Base-by-base conservation (phyloP, 2,797 vertebrate species). In the Acanthurus leucopareius region DNA sequence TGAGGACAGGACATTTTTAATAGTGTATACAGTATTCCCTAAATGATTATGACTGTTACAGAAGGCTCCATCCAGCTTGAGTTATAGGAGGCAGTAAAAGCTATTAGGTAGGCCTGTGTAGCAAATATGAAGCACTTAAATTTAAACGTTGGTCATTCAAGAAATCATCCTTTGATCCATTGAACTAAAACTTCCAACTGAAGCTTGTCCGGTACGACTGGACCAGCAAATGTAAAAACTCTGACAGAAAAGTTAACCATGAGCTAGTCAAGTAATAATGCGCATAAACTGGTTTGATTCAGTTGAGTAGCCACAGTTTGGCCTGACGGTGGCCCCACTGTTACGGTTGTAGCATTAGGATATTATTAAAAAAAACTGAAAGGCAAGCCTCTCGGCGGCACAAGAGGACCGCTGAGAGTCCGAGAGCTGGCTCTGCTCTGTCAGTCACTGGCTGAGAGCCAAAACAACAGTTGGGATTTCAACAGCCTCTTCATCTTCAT, bases 381-480 rank as follows among this genome's bases (percentile, higher is more conserved):
- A 73, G n/a, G 38, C 7, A 14, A 58, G 48, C 40, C 60, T 72
- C 9, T 62, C 44, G 20, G 40, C 16, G 64, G 59, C 68, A 20
- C 22, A 51, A 61, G 35, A 54, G 17, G 53, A 52, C 53, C 15
- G 45, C 52, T 70, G 47, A 52, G 56, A 61, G 57, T 63, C 61
- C 13, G 48, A 53, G 51, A 62, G 32, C 45, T 67, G 49, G 22
- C 51, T 80, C 49, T 20, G 5, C 73, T 77, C 60, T 11, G 48
- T 44, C 71, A 25, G 56, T 51, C 13, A 10, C 35, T 57, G 79
- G 73, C 66, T 28, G 8, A 57, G 8, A 64, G 48, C 63, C 75
- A 79, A 58, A 68, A 48, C 51, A 74, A 52, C 63, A 79, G 65
- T 45, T 52, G 19, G 65, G 32, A 20, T 71, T 80, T 20, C 10